Base-by-base conservation (phyloP, 2,797 vertebrate genomes). In the Anisognathus igniventris region DNA sequence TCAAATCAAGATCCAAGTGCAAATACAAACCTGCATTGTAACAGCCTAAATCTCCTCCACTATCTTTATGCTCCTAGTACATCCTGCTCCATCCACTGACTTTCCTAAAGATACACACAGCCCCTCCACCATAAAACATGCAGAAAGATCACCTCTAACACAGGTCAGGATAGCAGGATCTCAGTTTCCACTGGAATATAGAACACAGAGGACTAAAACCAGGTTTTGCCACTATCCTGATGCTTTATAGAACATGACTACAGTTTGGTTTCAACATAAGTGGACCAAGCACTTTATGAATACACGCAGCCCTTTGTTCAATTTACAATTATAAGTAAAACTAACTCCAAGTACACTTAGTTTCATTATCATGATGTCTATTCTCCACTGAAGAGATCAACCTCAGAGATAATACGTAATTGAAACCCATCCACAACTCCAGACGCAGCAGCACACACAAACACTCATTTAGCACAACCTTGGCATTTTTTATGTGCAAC, bases 211-310 rank as follows among this genome's bases (percentile, higher is more conserved):
- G 8, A 74, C 12, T 9, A 80, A 83, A 67, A 10, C 2, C 21
- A 67, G 12, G 9, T 68, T 79, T 86, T 85, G 30, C n/a, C 48
- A 31, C 27, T 67, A 28, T 31, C 8, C n/a, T 39, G 33, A 56
- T 42, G 22, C 24, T 53, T 79, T 67, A 61, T 1, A 70, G 50
- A 65, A 77, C 20, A 42, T 4, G 5, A 39, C 10, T 35, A 65
- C 17, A 9, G 24, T 42, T 86, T 0, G 0, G 12, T 45, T 78
- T 70, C 48, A 75, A 53, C 2, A 0, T 9, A 56, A 72, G 39
- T 24, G 8, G 16, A 71, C 48, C 37, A 82, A 85, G 60, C 77
- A 53, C 14, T 20, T 78, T 14, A 20, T 2, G 22, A 89, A 44
- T 14, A 75, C 40, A 30, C 9, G 6, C 6, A 68, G 54, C 6